These are phyloP conservation scores for Sorex araneus DNA, from an alignment of 2,113 vertebrate genomes.

Conservation along the genomic window DNA sequence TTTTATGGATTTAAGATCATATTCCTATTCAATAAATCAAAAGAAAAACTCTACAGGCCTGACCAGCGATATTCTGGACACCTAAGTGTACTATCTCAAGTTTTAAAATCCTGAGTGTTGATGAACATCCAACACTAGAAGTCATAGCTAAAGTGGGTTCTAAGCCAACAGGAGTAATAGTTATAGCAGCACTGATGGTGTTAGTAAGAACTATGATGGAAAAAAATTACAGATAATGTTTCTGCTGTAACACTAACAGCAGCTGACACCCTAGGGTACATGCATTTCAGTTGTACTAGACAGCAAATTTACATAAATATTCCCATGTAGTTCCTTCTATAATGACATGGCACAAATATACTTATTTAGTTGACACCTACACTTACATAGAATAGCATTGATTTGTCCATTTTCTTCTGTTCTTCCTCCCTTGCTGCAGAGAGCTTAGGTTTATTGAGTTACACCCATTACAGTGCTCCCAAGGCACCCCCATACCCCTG, in stretches of 20 bases:
- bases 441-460: no score
- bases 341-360: no score
- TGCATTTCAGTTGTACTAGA: not conserved
- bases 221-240: not conserved
- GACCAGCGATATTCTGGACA: no score
- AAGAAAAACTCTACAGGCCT: not conserved
- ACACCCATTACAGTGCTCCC: no score
- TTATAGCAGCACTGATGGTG: not conserved
- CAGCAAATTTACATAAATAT: not conserved
- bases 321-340: not conserved
- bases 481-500: no score
- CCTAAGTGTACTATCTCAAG: not conserved
- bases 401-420: no score
- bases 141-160: not conserved
- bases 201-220: no score
- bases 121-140: not conserved
- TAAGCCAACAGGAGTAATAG: not conserved
- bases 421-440: no score
- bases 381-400: no score
- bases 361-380: no score
- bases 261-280: accelerated
- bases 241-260: not conserved
- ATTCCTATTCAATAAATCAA: not conserved
- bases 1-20: not conserved
- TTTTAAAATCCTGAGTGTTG: not conserved